A percentile compares a stretch with the other conserved stretches of the same genome.
Conservation (phyloP, 2,888 invertebrate species). For the Aspidiotus rigidus region DNA sequence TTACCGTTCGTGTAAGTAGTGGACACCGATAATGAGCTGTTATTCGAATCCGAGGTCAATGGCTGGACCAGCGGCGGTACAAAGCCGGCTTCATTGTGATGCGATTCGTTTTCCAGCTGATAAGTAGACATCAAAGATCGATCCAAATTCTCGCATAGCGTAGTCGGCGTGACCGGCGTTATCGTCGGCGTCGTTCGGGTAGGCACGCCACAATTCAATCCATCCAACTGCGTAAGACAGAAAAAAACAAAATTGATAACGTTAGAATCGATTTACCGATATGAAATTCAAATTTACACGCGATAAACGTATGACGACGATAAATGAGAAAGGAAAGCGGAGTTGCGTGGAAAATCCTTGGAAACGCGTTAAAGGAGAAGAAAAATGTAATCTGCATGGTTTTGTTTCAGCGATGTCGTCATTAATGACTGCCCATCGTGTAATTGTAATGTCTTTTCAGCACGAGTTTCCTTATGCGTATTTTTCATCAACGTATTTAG, state of each 20-base stretch:
- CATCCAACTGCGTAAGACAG: slow-evolving; percentile 41
- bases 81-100: slow-evolving; percentile 82
- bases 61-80: slow-evolving; percentile 68
- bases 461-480: too few relatives aligned
- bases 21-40: slow-evolving; percentile 5
- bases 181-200: slow-evolving; percentile 83
- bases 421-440: too few relatives aligned
- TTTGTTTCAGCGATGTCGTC: too few relatives aligned
- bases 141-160: slow-evolving; percentile 72
- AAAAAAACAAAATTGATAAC: too few relatives aligned
- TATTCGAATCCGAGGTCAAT: slow-evolving; percentile 40
- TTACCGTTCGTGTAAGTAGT: slow-evolving; percentile 1
- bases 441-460: too few relatives aligned
- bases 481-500: too few relatives aligned
- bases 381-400: background rate
- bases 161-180: slow-evolving; percentile 64
- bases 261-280: too few relatives aligned
- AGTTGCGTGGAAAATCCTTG: background rate
- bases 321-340: too few relatives aligned
- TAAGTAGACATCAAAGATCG: slow-evolving; percentile 66
- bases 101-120: slow-evolving; percentile 62
- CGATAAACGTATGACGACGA: too few relatives aligned
- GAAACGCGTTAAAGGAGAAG: background rate
- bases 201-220: slow-evolving; percentile 52
- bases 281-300: too few relatives aligned